Conservation (phyloP, 1,140 invertebrate species). For the Leptonema lineaticorne region DNA sequence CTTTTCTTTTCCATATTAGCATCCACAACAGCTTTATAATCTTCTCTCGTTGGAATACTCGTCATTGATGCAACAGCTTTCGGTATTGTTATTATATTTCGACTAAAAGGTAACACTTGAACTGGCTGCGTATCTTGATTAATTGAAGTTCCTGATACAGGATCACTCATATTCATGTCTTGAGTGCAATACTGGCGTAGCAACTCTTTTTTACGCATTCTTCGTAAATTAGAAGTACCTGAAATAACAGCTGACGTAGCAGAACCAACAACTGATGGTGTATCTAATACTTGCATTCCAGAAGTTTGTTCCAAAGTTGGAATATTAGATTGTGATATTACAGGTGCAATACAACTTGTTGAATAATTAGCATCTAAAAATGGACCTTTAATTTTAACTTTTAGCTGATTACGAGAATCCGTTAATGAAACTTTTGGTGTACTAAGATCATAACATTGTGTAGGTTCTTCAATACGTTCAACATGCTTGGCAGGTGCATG, state of each 20-base stretch:
- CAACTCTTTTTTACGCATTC: conserved; percentile 89
- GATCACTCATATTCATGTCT: conserved; percentile 81
- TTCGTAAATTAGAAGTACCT: conserved; percentile 71
- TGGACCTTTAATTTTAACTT: conserved; percentile 89
- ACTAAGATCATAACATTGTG: conserved; percentile 52
- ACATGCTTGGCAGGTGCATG: conserved; percentile 43
- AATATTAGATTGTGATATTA: conserved; percentile 59
- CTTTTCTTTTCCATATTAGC: conserved; percentile 69
- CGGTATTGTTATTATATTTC: conserved; percentile 78
- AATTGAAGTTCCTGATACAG: conserved; percentile 53
- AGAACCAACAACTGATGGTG: conserved; percentile 43
- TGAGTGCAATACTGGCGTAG: conserved; percentile 82
- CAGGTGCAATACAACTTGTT: conserved; percentile 53
- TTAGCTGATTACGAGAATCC: conserved; percentile 79
- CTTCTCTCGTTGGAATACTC: conserved; percentile 78
- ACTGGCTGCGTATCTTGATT: conserved; percentile 57
- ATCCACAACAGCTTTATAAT: conserved; percentile 69
- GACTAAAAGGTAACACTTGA: conserved; percentile 62
- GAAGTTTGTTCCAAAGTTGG: conserved; percentile 54
- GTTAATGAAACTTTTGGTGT: conserved; percentile 68
- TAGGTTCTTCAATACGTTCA: conserved; percentile 52
- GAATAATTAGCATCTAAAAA: conserved; percentile 77
- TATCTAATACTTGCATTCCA: conserved; percentile 45
- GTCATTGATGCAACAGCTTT: conserved; percentile 86
- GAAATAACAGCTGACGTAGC: conserved; percentile 49